phyloP scores from a whole-genome alignment of 2,888 invertebrate genomes.

The Melinopterus prodromus region DNA sequence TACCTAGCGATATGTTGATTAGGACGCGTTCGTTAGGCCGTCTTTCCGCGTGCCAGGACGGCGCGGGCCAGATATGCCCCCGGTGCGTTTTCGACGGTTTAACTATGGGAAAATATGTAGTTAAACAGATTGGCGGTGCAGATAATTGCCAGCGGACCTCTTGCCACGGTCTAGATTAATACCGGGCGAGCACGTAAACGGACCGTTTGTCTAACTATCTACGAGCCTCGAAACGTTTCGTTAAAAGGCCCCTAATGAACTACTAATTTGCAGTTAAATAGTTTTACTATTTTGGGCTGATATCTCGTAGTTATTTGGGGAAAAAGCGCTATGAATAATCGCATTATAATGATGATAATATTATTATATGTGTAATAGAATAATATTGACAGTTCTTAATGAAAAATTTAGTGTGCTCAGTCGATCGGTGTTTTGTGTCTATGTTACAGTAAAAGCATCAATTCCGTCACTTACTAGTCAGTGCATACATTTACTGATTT shows the following conservation, averaged over 20 bases:
- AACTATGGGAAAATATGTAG: conserved; percentile 42
- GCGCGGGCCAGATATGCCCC: not conserved
- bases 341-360: too few species aligned
- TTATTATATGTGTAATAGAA: too few species aligned
- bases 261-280: not conserved
- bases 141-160: conserved; percentile 39
- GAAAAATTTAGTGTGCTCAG: too few species aligned
- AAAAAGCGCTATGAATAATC: not conserved
- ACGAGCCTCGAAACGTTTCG: not conserved
- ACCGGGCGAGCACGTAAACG: conserved; percentile 35
- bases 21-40: conserved; percentile 26
- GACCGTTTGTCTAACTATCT: conserved; percentile 32
- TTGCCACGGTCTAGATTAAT: conserved; percentile 35
- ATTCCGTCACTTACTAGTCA: too few species aligned
- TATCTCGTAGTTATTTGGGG: not conserved
- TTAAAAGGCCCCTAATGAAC: conserved; percentile 4
- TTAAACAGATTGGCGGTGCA: conserved; percentile 41
- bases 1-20: conserved; percentile 25
- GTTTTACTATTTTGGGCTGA: not conserved
- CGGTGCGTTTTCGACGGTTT: conserved; percentile 18
- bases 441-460: too few species aligned
- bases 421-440: too few species aligned
- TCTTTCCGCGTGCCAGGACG: conserved; percentile 5
- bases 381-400: too few species aligned
- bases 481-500: too few species aligned